phyloP scores from a whole-genome alignment of 2,113 vertebrate genomes.

The Tyto alba region DNA sequence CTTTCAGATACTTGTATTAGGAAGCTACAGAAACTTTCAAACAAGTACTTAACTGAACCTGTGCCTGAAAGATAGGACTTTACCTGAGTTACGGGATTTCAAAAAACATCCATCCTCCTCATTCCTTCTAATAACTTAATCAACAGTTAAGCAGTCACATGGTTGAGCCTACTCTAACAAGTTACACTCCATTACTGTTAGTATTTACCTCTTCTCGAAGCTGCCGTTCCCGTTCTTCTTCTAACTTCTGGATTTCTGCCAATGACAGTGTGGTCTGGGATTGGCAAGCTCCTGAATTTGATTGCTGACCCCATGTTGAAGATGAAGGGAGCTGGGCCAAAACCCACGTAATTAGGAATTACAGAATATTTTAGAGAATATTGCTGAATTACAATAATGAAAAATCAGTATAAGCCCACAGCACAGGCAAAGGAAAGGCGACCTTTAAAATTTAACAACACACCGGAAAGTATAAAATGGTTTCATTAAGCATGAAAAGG shows the following conservation, averaged over 20 bases:
- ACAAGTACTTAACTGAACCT: background rate
- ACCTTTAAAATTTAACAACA: background rate
- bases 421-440: background rate
- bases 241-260: constrained; percentile 95
- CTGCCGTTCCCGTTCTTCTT: constrained; percentile 91
- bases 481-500: background rate
- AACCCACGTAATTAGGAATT: background rate
- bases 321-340: constrained; percentile 90
- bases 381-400: background rate
- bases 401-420: background rate
- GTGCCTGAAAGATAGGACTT: background rate
- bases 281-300: constrained; percentile 76
- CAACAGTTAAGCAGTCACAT: background rate
- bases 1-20: background rate
- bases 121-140: background rate
- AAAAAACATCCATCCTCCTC: background rate
- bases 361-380: background rate
- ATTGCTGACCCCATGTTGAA: constrained; percentile 98
- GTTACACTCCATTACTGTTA: no score
- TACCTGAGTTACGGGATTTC: background rate
- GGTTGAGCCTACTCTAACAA: background rate
- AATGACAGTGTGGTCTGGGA: constrained; percentile 87
- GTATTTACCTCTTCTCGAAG: constrained; percentile 84
- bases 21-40: background rate
- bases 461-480: background rate